phyloP scores from a whole-genome alignment of 2,888 invertebrate genomes.

The Diadegma fenestrale region DNA sequence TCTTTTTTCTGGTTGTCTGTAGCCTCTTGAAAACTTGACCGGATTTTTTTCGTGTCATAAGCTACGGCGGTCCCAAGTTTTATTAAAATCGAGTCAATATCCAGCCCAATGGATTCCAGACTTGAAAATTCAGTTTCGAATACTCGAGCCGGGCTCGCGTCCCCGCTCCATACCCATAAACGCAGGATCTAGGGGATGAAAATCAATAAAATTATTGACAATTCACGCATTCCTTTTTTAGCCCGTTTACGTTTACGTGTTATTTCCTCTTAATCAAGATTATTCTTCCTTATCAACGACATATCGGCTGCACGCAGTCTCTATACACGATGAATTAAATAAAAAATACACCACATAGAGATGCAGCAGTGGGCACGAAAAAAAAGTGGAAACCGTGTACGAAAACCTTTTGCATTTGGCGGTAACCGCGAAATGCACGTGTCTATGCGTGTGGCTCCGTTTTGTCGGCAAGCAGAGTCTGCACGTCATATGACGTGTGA shows the following conservation, averaged over 20 bases:
- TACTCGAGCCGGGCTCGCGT: too few relatives aligned
- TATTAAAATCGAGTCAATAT: too few relatives aligned
- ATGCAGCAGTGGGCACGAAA: background rate
- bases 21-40: too few relatives aligned
- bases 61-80: too few relatives aligned
- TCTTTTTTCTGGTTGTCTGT: too few relatives aligned
- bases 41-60: too few relatives aligned
- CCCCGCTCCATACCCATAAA: too few relatives aligned
- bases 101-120: too few relatives aligned
- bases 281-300: background rate
- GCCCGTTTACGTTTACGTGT: background rate
- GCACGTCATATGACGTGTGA: slow-evolving; percentile 71
- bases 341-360: background rate
- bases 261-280: background rate
- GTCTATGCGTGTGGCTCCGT: slow-evolving; percentile 76
- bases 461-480: slow-evolving; percentile 71
- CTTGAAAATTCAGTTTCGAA: too few relatives aligned
- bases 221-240: background rate
- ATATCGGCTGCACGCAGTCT: background rate
- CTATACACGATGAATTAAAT: background rate
- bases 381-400: slow-evolving; percentile 8
- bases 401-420: slow-evolving; percentile 56
- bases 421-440: slow-evolving; percentile 35
- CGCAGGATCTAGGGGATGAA: background rate
- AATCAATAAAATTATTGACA: background rate